Evolutionary conservation across 2,113 vertebrate species (phyloP).

Genomic region (Tenrec ecaudatus): DNA sequence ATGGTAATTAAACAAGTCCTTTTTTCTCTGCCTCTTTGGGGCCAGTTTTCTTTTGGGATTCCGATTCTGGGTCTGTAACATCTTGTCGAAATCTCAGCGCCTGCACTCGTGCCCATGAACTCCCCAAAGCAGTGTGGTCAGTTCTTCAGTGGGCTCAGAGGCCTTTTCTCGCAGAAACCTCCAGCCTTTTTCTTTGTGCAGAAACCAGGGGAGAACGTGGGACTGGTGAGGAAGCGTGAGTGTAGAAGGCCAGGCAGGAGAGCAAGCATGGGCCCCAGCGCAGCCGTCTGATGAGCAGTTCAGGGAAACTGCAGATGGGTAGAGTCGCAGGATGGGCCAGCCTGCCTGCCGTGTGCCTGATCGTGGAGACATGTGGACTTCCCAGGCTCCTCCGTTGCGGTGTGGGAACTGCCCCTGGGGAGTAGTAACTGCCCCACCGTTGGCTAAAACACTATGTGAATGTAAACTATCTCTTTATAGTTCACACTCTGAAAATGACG

Average conservation of each 20-base stretch:
- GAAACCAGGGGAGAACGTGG: background rate
- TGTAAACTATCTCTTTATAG: background rate
- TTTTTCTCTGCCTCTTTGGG: background rate
- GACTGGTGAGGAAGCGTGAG: background rate
- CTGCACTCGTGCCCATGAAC: background rate
- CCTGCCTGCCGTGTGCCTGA: background rate
- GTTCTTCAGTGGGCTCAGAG: background rate
- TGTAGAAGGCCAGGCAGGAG: background rate
- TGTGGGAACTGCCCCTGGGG: background rate
- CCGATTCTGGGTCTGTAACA: background rate
- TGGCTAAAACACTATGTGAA: slow-evolving; percentile 28
- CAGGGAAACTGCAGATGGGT: rapidly evolving
- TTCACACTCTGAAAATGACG: slow-evolving; percentile 29
- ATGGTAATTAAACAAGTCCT: background rate
- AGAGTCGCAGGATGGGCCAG: background rate
- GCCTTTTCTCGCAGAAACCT: too few relatives aligned
- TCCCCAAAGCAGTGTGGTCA: background rate
- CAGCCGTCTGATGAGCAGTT: background rate
- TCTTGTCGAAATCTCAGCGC: background rate
- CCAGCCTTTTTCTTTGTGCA: background rate
- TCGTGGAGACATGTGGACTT: background rate
- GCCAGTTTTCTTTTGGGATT: background rate
- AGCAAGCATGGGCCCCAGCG: background rate
- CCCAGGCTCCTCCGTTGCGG: background rate
- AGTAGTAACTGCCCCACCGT: background rate